phyloP scores from a whole-genome alignment of 2,113 vertebrate genomes.

The Aspiorhynchus laticeps region DNA sequence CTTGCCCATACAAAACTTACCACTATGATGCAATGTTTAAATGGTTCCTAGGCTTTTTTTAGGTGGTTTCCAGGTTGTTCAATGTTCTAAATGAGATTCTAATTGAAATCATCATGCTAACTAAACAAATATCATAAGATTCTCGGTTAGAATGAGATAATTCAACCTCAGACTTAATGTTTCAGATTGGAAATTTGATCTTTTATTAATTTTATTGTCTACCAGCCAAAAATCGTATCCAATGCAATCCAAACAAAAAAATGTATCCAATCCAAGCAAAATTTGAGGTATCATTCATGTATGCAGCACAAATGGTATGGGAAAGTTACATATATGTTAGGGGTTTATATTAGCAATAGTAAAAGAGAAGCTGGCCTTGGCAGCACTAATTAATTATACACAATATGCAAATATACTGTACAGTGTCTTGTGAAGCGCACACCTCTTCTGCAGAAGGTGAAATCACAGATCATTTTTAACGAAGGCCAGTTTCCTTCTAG shows the following conservation, averaged over 20 bases:
- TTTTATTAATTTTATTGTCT: not conserved
- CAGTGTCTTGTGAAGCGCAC: not conserved
- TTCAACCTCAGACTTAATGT: not conserved
- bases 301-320: not conserved
- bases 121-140: not conserved
- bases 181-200: not conserved
- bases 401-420: not conserved
- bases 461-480: conserved; percentile 32
- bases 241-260: not conserved
- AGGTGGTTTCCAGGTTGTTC: not conserved
- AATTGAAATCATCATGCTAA: not conserved
- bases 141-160: not conserved
- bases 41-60: not conserved
- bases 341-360: not conserved
- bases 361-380: not conserved
- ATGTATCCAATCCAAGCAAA: not conserved
- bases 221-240: not conserved
- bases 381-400: not conserved
- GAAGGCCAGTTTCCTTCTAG: conserved; percentile 16
- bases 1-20: not conserved
- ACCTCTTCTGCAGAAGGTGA: not conserved
- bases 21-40: not conserved
- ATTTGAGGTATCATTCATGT: not conserved
- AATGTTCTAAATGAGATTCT: not conserved
- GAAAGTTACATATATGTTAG: not conserved